Conservation (phyloP, 2,113 vertebrate genomes). For the Prinia subflava region DNA sequence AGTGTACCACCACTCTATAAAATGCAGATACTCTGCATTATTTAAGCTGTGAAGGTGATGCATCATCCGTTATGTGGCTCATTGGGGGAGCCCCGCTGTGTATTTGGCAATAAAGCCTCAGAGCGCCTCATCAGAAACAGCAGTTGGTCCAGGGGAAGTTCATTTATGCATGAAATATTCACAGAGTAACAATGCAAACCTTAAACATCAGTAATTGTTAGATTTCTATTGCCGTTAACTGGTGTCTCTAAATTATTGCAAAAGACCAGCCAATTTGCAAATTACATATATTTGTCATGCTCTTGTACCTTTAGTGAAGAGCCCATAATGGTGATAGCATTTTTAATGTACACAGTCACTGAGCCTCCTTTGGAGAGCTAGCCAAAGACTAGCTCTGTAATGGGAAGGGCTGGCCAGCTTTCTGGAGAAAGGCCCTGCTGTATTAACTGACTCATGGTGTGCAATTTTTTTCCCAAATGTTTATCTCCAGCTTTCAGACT, state of each 20-base stretch:
- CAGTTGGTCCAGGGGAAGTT: slow-evolving; percentile 83
- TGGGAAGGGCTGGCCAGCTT: background rate
- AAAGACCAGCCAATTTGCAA: slow-evolving; percentile 83
- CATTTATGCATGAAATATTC: slow-evolving; percentile 89
- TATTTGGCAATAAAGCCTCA: slow-evolving; percentile 84
- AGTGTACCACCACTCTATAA: slow-evolving; percentile 67
- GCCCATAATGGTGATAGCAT: slow-evolving; percentile 69
- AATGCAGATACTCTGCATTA: slow-evolving; percentile 76
- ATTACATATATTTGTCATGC: slow-evolving; percentile 84
- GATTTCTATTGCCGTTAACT: slow-evolving; percentile 82
- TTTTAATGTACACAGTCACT: slow-evolving; percentile 65
- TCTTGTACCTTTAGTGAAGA: slow-evolving; percentile 80
- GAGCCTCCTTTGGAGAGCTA: slow-evolving; percentile 30
- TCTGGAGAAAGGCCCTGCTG: background rate
- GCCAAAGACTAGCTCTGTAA: background rate
- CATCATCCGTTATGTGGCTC: slow-evolving; percentile 83
- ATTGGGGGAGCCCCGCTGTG: slow-evolving; percentile 83
- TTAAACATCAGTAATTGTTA: slow-evolving; percentile 86
- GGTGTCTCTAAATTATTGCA: slow-evolving; percentile 84
- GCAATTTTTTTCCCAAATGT: background rate
- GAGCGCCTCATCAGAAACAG: slow-evolving; percentile 87
- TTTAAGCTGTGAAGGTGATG: slow-evolving; percentile 77
- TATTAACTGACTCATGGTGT: background rate
- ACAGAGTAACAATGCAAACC: slow-evolving; percentile 82
- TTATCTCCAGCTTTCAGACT: background rate